A percentile compares a stretch with the other conserved stretches of the same genome.
Evolutionary conservation across 2,888 invertebrate genomes (phyloP).

Genomic region (Heliconius ethilla): DNA sequence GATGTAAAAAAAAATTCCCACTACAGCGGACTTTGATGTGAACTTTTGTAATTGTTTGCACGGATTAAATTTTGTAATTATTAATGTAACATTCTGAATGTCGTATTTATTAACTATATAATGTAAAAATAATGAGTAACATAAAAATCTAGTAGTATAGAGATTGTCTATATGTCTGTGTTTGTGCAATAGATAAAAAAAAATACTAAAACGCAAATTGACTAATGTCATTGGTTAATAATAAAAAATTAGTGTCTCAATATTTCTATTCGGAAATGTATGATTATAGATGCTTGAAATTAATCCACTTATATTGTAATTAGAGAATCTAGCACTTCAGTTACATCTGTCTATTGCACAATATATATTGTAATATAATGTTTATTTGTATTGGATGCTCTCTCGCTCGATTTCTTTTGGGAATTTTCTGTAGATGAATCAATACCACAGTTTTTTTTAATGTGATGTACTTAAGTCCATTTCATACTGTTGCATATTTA

Average conservation of each 20-base stretch:
- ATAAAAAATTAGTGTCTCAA: constrained; percentile 61
- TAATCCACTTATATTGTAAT: constrained; percentile 73
- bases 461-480: constrained; percentile 70
- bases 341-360: constrained; percentile 72
- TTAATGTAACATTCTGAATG: constrained; percentile 78
- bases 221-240: constrained; percentile 35
- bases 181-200: constrained; percentile 77
- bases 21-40: constrained; percentile 51
- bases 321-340: constrained; percentile 75
- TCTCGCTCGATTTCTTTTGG: constrained; percentile 63
- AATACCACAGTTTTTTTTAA: constrained; percentile 55
- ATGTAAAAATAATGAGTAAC: constrained; percentile 75
- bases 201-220: constrained; percentile 48
- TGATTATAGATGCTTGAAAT: constrained; percentile 76
- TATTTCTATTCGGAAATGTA: constrained; percentile 61
- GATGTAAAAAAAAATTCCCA: constrained; percentile 64
- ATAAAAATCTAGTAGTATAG: constrained; percentile 77
- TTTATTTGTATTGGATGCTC: constrained; percentile 66
- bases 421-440: constrained; percentile 47
- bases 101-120: constrained; percentile 75
- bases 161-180: constrained; percentile 66
- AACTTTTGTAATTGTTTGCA: constrained; percentile 77
- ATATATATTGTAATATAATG: constrained; percentile 53
- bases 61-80: constrained; percentile 79
- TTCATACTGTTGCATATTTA: constrained; percentile 60